Conservation (phyloP, 2,888 invertebrate genomes). For the Gymnocheta viridis region DNA sequence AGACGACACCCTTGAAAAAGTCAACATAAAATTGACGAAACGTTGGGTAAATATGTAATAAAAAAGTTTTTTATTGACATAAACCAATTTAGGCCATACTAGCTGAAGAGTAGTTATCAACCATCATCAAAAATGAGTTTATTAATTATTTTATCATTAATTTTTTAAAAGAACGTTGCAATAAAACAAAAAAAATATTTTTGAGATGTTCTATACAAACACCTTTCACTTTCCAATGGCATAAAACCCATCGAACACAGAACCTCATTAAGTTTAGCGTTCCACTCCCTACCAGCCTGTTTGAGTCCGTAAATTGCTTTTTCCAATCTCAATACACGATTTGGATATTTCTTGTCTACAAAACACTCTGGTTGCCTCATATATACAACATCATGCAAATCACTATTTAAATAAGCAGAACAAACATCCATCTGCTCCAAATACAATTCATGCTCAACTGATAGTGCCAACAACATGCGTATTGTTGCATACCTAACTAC, state of each 20-base stretch:
- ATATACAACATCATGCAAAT: slow-evolving; percentile 56
- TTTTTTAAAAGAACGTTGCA: no score
- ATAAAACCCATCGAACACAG: slow-evolving; percentile 57
- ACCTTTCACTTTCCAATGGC: slow-evolving; percentile 59
- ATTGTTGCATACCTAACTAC: slow-evolving; percentile 69
- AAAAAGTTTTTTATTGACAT: no score
- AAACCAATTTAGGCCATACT: no score
- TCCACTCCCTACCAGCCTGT: slow-evolving; percentile 71
- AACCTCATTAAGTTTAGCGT: slow-evolving; percentile 61
- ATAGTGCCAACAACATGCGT: slow-evolving; percentile 66
- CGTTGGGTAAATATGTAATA: no score
- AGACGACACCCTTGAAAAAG: no score
- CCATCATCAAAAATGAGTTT: no score
- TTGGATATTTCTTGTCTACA: slow-evolving; percentile 17
- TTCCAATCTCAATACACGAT: slow-evolving; percentile 53
- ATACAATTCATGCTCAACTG: slow-evolving; percentile 61
- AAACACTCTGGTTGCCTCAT: slow-evolving; percentile 61
- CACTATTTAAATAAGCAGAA: slow-evolving; percentile 68
- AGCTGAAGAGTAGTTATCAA: no score
- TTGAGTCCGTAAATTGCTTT: slow-evolving; percentile 69
- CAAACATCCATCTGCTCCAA: slow-evolving; percentile 70
- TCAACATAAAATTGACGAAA: no score
- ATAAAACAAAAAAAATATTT: no score
- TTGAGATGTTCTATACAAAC: slow-evolving; percentile 65
- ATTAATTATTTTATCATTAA: no score